Base-by-base conservation (phyloP, 1,140 invertebrate genomes). In the Acromyrmex heyeri region DNA sequence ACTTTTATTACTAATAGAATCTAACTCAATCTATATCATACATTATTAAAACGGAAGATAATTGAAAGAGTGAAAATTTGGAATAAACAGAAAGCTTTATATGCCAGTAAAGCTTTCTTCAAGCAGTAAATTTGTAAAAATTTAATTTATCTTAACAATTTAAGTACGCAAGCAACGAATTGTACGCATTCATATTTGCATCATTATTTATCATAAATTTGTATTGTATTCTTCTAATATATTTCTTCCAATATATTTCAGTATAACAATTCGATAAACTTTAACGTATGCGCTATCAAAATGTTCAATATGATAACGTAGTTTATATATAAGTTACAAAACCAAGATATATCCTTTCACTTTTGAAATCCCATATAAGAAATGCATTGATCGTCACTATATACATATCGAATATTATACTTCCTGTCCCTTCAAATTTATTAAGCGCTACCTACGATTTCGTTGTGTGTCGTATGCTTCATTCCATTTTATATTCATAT, bases 221-320 rank as follows among this genome's bases (percentile, higher is more conserved):
- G 12, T 16, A 38, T 81, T 3, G 50, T 16, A 14, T 82, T 55
- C 27, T 30, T 67, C 38, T 44, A 44, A 10, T 44, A 44, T 44
- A 44, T 44, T 44, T 44, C 30, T 4, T 50, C n/a, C 2, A 2
- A 73, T 44, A 48, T 72, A 59, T 34, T 38, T 78, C 5, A 44
- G 7, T 77, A 75, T 65, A 90, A 90, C 76, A 83, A 62, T 90
- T 82, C 1, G 75, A 77, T 79, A 86, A 73, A 81, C 53, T 59
- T 50, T 76, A 88, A 77, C 79, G 18, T 4, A 77, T 62, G 18
- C 48, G 76, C 86, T 90, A 90, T 88, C 18, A 90, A 88, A 88
- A 90, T 24, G 24, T 86, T 75, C 50, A 87, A 87, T 65, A 50
- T 48, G 34, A 64, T 18, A 85, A 69, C 55, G 65, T 10, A 81